A percentile compares a stretch with the other conserved stretches of the same genome.
Conservation (phyloP, 1,140 invertebrate species). For the Microplitis demolitor region DNA sequence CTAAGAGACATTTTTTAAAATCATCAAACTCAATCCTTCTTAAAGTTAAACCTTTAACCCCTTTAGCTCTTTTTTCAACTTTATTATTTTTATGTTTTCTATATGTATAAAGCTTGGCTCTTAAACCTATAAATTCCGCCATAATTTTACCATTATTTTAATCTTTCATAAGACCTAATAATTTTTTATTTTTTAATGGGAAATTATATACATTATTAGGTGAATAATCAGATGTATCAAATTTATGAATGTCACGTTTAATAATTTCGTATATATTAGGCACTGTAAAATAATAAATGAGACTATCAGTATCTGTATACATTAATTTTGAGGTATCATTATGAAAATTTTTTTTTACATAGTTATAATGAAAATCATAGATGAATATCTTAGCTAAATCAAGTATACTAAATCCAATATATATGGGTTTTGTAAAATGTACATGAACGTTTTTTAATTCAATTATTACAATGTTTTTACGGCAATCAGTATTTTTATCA, state of each 20-base stretch:
- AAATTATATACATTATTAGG: too few relatives aligned
- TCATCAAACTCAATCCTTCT: slow-evolving; percentile 19
- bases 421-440: background rate
- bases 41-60: background rate
- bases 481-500: slow-evolving; percentile 41
- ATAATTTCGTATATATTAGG: too few relatives aligned
- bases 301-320: slow-evolving; percentile 23
- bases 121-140: slow-evolving; percentile 14
- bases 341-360: slow-evolving; percentile 32
- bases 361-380: slow-evolving; percentile 47
- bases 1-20: background rate
- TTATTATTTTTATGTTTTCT: slow-evolving; percentile 6
- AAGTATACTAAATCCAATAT: background rate
- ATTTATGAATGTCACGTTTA: too few relatives aligned
- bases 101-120: background rate
- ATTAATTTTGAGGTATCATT: background rate
- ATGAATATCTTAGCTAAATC: background rate
- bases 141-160: background rate
- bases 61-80: background rate
- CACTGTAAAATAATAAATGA: too few relatives aligned
- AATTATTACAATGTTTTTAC: slow-evolving; percentile 46
- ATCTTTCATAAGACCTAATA: too few relatives aligned
- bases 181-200: too few relatives aligned
- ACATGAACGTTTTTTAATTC: background rate
- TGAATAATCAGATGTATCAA: too few relatives aligned